A percentile compares a stretch with the other conserved stretches of the same genome.
phyloP scores from a whole-genome alignment of 2,888 invertebrate genomes.

The Sesia apiformis region DNA sequence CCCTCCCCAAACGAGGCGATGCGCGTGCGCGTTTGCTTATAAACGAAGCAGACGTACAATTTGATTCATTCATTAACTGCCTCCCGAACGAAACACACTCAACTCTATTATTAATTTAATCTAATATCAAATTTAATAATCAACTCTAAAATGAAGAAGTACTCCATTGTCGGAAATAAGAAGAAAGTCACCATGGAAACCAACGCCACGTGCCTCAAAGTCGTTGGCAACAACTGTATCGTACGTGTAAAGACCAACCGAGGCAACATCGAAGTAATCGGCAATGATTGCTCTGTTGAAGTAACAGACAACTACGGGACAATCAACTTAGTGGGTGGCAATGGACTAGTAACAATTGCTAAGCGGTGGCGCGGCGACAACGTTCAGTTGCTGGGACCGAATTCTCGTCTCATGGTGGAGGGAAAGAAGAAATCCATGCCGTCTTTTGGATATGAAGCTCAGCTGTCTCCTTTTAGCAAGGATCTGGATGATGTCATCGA shows the following conservation, averaged over 20 bases:
- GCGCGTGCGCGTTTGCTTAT: conserved; percentile 18
- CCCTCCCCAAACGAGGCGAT: conserved; percentile 19
- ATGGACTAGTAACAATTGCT: conserved; percentile 42
- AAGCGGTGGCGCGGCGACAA: conserved; percentile 49
- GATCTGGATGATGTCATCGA: conserved; percentile 65
- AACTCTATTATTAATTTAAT: neutral
- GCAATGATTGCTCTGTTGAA: conserved; percentile 59
- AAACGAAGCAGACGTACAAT: conserved; percentile 17
- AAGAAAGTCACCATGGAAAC: conserved; percentile 66
- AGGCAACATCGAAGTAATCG: conserved; percentile 62
- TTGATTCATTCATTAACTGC: conserved; percentile 22
- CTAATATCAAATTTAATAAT: conserved; percentile 6
- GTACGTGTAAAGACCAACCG: conserved; percentile 46
- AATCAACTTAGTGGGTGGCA: conserved; percentile 55
- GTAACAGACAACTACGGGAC: conserved; percentile 49
- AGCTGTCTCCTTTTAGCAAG: conserved; percentile 63
- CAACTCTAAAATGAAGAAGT: conserved; percentile 51
- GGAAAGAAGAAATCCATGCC: conserved; percentile 36
- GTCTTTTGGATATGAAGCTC: conserved; percentile 41
- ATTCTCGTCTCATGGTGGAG: conserved; percentile 46
- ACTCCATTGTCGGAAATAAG: conserved; percentile 62
- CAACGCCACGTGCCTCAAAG: conserved; percentile 48
- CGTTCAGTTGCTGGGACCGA: conserved; percentile 48
- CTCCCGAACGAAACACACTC: conserved; percentile 4
- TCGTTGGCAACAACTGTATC: conserved; percentile 60